phyloP scores from a whole-genome alignment of 2,888 invertebrate species.

The Tigriopus californicus region DNA sequence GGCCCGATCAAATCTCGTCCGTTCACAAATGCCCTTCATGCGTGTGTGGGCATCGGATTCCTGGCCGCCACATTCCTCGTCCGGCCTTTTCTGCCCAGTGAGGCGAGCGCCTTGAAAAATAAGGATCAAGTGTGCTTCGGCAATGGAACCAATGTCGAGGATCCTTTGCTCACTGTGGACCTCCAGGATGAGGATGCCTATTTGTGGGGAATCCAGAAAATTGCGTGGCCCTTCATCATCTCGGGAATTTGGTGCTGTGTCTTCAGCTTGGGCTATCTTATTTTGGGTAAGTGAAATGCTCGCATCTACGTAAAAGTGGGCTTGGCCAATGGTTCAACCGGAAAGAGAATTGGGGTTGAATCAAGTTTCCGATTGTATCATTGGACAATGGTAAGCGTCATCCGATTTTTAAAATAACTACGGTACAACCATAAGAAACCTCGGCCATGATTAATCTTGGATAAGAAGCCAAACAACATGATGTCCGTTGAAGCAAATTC shows the following conservation, averaged over 20 bases:
- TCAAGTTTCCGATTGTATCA: too few species aligned
- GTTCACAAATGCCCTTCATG: conserved; percentile 7
- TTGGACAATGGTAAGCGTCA: too few species aligned
- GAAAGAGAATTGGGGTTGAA: too few species aligned
- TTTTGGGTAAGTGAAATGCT: conserved; percentile 2
- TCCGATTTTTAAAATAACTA: too few species aligned
- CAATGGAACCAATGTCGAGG: neutral
- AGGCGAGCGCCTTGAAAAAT: neutral
- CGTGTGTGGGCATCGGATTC: conserved; percentile 1
- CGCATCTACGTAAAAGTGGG: too few species aligned
- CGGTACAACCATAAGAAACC: too few species aligned
- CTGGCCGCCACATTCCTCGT: neutral
- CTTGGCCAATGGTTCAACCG: too few species aligned
- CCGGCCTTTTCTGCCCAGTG: neutral
- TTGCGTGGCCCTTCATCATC: conserved; percentile 14
- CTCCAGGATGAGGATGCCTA: neutral
- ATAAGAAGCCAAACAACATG: too few species aligned
- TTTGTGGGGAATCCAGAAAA: neutral
- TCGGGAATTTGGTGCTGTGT: neutral
- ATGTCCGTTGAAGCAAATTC: too few species aligned
- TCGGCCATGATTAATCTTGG: too few species aligned
- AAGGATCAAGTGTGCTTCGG: neutral
- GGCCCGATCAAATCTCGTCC: conserved; percentile 12
- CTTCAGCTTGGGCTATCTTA: neutral
- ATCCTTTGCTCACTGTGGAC: neutral